A percentile compares a stretch with the other conserved stretches of the same genome.
Evolutionary conservation across 2,797 vertebrate genomes (phyloP).

Genomic region (Lagorchestes hirsutus): DNA sequence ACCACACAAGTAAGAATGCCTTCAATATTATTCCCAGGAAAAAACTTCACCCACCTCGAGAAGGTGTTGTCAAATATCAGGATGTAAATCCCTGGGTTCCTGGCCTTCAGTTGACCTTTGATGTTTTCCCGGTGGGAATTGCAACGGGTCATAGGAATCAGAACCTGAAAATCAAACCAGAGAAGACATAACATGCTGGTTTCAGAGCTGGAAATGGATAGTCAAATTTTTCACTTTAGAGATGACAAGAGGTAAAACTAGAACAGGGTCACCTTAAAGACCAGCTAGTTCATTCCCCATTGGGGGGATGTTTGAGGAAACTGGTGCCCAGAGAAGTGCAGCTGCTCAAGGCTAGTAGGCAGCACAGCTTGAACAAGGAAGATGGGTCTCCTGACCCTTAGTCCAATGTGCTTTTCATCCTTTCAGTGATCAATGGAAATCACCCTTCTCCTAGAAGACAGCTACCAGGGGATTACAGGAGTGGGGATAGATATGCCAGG

Average conservation of each 20-base stretch:
- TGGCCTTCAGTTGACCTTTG: conserved; percentile 94
- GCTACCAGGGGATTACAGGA: too few species aligned
- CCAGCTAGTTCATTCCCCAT: neutral
- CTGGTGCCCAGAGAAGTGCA: neutral
- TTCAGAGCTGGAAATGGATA: neutral
- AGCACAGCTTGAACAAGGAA: neutral
- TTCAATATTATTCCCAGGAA: neutral
- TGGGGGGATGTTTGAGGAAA: neutral
- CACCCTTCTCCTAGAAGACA: too few species aligned
- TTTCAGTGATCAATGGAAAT: neutral
- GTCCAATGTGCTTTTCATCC: neutral
- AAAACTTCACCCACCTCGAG: conserved; percentile 89
- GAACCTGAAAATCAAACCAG: conserved; percentile 87
- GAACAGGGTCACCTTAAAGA: neutral
- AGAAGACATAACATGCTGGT: neutral
- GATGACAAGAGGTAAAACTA: neutral
- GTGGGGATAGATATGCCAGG: too few species aligned
- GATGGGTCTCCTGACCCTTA: neutral
- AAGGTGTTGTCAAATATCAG: conserved; percentile 98
- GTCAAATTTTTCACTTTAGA: neutral
- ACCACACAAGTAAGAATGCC: neutral
- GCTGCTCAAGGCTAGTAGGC: neutral
- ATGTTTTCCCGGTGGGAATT: conserved; percentile 95
- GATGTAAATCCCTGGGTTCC: conserved; percentile 91
- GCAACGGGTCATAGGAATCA: conserved; percentile 96